Conservation (phyloP, 2,797 vertebrate genomes). For the Epinephelus malabaricus region DNA sequence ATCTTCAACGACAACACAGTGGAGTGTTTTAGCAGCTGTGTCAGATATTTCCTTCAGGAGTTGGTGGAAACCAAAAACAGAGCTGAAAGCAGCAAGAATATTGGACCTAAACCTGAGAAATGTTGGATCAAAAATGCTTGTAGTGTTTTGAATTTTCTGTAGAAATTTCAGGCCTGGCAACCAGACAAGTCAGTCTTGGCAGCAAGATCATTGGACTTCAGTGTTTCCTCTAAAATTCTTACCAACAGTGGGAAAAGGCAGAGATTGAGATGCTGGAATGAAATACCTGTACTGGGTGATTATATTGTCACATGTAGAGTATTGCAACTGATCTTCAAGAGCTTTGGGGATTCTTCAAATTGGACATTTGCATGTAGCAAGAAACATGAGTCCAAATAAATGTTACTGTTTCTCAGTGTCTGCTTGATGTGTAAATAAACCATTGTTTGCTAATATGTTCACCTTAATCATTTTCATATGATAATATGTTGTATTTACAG, state of each 20-base stretch:
- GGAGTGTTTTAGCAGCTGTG: not conserved
- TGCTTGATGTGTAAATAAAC: not conserved
- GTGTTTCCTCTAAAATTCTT: constrained; percentile 78
- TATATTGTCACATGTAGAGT: constrained; percentile 55
- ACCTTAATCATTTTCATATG: not conserved
- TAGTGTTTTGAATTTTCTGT: constrained; percentile 57
- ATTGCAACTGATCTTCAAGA: constrained; percentile 70
- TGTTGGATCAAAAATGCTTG: constrained; percentile 70
- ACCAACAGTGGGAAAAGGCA: constrained; percentile 48
- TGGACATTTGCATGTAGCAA: not conserved
- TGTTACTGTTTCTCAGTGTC: not conserved
- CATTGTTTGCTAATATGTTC: not conserved
- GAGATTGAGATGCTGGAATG: constrained; percentile 65
- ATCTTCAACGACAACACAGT: not conserved
- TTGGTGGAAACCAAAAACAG: not conserved
- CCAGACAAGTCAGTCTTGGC: constrained; percentile 49
- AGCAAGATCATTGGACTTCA: constrained; percentile 69
- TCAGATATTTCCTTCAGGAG: not conserved
- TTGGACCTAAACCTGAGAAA: constrained; percentile 29
- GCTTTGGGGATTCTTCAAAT: constrained; percentile 33
- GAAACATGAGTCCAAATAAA: not conserved
- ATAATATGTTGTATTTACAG: constrained; percentile 11
- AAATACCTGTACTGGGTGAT: constrained; percentile 66
- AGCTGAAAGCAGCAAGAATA: not conserved
- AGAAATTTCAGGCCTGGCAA: constrained; percentile 63